These are phyloP conservation scores for Tringa solitaria DNA, from an alignment of 2,113 vertebrate genomes.

Conservation along the genomic window DNA sequence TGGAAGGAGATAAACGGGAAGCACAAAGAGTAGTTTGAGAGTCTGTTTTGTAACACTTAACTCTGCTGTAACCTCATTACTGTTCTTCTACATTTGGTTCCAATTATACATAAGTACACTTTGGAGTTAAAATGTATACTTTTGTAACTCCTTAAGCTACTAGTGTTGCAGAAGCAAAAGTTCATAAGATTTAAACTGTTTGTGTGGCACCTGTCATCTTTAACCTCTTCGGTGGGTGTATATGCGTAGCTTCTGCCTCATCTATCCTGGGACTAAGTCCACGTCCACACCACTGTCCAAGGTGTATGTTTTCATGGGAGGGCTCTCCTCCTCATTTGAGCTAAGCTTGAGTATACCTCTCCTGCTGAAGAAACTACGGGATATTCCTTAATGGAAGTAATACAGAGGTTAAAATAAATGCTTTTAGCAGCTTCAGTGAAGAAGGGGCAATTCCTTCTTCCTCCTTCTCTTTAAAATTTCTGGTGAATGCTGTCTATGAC, in stretches of 20 bases:
- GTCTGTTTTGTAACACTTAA: neutral
- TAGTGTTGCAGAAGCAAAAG: neutral
- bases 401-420: neutral
- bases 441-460: slow-evolving; percentile 1
- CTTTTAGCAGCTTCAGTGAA: neutral
- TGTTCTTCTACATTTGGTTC: neutral
- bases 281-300: no score
- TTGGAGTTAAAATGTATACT: neutral
- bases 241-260: neutral
- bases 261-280: neutral
- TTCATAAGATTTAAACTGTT: neutral
- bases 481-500: neutral
- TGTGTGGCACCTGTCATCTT: neutral
- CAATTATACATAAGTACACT: neutral
- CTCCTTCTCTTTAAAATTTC: neutral
- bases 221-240: neutral
- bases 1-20: slow-evolving; percentile 31
- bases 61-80: neutral
- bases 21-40: neutral
- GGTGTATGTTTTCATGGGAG: neutral
- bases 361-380: neutral
- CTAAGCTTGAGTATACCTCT: neutral
- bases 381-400: neutral
- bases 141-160: neutral
- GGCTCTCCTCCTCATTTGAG: neutral